Evolutionary conservation across 92 coral and sea anemone species (phyloP), one percentile per base, ranked within the genome.

Genomic region (Phenganax stokvisi): DNA sequence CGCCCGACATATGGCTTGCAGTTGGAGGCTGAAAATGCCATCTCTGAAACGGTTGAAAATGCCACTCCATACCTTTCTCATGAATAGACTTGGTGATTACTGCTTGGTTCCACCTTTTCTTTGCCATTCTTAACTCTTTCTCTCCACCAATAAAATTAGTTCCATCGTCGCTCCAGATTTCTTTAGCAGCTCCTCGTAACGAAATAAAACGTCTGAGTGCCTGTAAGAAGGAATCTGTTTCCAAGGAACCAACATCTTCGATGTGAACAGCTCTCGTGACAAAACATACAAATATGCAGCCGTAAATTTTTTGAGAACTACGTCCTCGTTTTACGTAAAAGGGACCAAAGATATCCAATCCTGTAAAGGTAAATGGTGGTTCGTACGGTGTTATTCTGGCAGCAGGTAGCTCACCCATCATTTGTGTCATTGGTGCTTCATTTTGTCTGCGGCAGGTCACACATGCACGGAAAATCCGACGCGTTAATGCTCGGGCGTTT

Each of bases 201-300:
- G 72, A 65, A 28, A 54, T 12, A 72, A 85, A 85, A 12, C 85
- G 68, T 65, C 83, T 54, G 80, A 85, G 12, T 3, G 85, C 88
- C 83, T 69, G 74, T 55, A 85, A 55, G 17, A 80, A 86, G 2
- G 84, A 72, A 28, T 88, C 87, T 7, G 89, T 69, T 72, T 81
- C 87, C 75, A 89, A 51, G 2, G 89, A 89, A n/a, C 89, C 79
- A 70, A 81, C 87, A 83, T 88, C 91, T 76, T 85, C 91, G 54
- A 86, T 82, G 54, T 89, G 89, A 9, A 89, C 71, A 0, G 86
- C 76, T 63, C 88, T 85, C 17, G 84, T 81, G 17, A 68, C 86
- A 68, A 83, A 86, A 44, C 87, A 85, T 0, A 83, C 87, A 70
- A 88, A 88, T 12, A 88, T 77, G 77, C 90, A 88, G 6, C 90